Base-by-base conservation (phyloP, 1,140 invertebrate species). In the Drosophila santomea region DNA sequence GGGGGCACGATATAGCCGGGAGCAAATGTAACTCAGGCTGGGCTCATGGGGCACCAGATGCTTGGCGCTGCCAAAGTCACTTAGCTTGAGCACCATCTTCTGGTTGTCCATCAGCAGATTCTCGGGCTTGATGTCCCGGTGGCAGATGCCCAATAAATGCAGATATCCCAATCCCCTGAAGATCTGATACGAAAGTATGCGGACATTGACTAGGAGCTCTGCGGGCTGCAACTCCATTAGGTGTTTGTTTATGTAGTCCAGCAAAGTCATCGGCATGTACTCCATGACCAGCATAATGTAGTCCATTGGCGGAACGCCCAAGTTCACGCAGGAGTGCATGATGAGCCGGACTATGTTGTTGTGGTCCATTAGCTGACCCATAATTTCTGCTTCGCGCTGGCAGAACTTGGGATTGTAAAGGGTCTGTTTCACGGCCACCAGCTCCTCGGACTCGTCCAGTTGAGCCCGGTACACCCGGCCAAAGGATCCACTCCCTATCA, bases 31-130 rank as follows among this genome's bases (percentile, higher is more conserved):
- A 17, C 98, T 98, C 25, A 99, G 98, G 93, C 99, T 99, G 4
- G 98, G 98, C 93, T 99, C 98, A 50, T 98, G 97, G 80, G 96
- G 95, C 43, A 98, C 96, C 74, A 99, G 95, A 92, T 98, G 97
- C 93, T 99, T 99, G 76, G 99, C 98, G 92, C 97, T 98, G 88
- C 99, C 99, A 94, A 99, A 99, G 94, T 99, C 99, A 93, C 98
- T 99, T 44, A 99, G 94, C 93, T 99, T 99, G 35, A 99, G 94
- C 39, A 99, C 96, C 66, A 98, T 98, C 14, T 97, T 98, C 91
- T 98, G 97, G 39, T 98, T 97, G 94, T 99, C 97, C 38, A 99
- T 93, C 25, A 99, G 95, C 56, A 99, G 93, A 93, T 99, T 99
- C 93, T 99, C 98, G 59, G 99, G 99, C 93, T 99, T 99, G 71